Evolutionary conservation across 1,140 invertebrate species (phyloP).

Genomic region (Spodoptera litura): DNA sequence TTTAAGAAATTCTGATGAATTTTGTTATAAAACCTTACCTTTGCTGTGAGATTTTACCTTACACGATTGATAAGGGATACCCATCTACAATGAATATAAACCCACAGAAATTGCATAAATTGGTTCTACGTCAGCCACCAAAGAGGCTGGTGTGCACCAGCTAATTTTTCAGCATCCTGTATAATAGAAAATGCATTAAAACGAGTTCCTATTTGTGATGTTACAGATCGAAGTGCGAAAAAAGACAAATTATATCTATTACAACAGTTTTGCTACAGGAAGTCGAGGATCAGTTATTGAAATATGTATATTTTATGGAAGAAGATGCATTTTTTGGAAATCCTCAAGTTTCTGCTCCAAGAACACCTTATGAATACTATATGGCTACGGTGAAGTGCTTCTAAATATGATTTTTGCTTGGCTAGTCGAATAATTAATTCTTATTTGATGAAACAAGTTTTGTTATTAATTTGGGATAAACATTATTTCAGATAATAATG

Average conservation of each 20-base stretch:
- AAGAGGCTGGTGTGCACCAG: too few relatives aligned
- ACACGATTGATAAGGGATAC: too few relatives aligned
- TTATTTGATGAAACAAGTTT: too few relatives aligned
- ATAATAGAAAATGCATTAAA: not conserved
- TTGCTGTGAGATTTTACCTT: too few relatives aligned
- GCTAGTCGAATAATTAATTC: too few relatives aligned
- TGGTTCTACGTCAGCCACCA: too few relatives aligned
- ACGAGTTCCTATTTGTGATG: not conserved
- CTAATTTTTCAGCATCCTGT: too few relatives aligned
- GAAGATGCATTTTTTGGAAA: slow-evolving; percentile 10
- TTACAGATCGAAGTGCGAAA: slow-evolving; percentile 22
- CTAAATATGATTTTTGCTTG: too few relatives aligned
- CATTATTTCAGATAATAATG: slow-evolving; percentile 86
- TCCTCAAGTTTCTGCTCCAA: not conserved
- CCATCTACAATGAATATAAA: too few relatives aligned
- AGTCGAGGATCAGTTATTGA: not conserved
- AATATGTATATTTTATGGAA: not conserved
- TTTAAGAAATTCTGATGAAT: too few relatives aligned
- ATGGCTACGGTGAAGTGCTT: not conserved
- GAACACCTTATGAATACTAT: slow-evolving; percentile 1
- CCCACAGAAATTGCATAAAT: too few relatives aligned
- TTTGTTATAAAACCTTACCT: too few relatives aligned
- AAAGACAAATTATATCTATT: not conserved
- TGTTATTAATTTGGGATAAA: not conserved
- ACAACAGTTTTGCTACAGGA: not conserved